Base-by-base conservation (phyloP, 2,113 vertebrate genomes). In the Pipra filicauda region DNA sequence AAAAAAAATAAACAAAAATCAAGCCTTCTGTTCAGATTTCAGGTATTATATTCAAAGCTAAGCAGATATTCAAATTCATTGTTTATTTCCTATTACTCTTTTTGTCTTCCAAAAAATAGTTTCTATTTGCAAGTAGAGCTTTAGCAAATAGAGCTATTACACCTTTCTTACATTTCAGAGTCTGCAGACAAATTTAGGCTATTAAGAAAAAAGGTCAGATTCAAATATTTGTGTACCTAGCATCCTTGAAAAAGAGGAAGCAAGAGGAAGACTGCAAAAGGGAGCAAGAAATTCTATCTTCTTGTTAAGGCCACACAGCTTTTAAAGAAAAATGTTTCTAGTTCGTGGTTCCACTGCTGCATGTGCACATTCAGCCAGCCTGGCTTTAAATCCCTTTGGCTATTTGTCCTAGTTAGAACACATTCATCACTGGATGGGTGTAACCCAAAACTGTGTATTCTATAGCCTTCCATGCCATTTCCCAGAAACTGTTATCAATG, bases 31-130 rank as follows among this genome's bases (percentile, higher is more conserved):
- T 30, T 91, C 35, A 54, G 51, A 87, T 67, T 87, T 75, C 52
- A 74, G 21, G 4, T n/a, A 30, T 83, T 71, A 33, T 65, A 94
- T 85, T 89, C 71, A 95, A 89, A 81, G 19, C 31, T 49, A 85
- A 93, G 31, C 21, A 81, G 66, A 70, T 70, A 93, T 20, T 30
- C 4, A 94, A 88, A 74, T 37, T 5, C 55, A 66, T 69, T 76
- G 12, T 57, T 72, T 79, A 93, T 82, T 77, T 48, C 30, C 15
- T 41, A 35, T 37, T 66, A 49, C 7, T 37, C 8, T 62, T 84
- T 81, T 58, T 37, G 17, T 9, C 22, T 72, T 49, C 49, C 6
- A 55, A 59, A 59, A 76, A 81, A 17, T 2, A 28, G 59, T 35
- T 65, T 84, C 2, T 10, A 6, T 91, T 91, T 91, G 61, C 21